Conservation (phyloP, 2,113 vertebrate species). For the Potamarius usumacintae region DNA sequence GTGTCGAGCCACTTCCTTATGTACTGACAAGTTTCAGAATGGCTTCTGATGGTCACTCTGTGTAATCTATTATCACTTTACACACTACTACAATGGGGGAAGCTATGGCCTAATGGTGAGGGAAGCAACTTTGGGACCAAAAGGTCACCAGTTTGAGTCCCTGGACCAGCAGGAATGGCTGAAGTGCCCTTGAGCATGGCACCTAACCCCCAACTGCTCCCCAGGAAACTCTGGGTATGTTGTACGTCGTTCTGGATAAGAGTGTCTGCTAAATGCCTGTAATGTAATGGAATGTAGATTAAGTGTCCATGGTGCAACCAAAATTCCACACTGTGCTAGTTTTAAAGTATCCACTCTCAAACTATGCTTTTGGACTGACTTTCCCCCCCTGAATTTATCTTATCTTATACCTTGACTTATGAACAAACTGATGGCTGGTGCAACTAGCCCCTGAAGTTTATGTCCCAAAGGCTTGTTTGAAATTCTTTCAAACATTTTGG, state of each 20-base stretch:
- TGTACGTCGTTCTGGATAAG: too few relatives aligned
- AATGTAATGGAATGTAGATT: too few relatives aligned
- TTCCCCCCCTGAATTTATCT: too few relatives aligned
- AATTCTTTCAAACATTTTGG: neutral
- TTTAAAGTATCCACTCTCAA: neutral
- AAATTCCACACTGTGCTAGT: neutral
- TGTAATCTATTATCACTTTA: neutral
- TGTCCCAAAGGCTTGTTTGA: neutral
- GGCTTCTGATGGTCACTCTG: neutral
- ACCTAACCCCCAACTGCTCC: too few relatives aligned
- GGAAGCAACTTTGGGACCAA: too few relatives aligned
- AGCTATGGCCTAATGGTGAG: too few relatives aligned
- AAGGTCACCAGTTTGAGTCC: too few relatives aligned
- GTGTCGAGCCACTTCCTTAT: neutral
- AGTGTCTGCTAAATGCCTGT: too few relatives aligned
- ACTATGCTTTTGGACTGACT: neutral
- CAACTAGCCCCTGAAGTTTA: neutral
- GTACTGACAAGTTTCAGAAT: neutral
- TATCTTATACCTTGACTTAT: neutral
- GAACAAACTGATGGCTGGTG: neutral
- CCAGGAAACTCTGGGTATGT: too few relatives aligned
- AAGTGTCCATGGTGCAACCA: neutral
- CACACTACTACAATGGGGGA: neutral
- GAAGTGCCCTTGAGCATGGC: too few relatives aligned
- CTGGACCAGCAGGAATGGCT: too few relatives aligned